Conservation (phyloP, 1,140 invertebrate species). For the Drosophila littoralis region DNA sequence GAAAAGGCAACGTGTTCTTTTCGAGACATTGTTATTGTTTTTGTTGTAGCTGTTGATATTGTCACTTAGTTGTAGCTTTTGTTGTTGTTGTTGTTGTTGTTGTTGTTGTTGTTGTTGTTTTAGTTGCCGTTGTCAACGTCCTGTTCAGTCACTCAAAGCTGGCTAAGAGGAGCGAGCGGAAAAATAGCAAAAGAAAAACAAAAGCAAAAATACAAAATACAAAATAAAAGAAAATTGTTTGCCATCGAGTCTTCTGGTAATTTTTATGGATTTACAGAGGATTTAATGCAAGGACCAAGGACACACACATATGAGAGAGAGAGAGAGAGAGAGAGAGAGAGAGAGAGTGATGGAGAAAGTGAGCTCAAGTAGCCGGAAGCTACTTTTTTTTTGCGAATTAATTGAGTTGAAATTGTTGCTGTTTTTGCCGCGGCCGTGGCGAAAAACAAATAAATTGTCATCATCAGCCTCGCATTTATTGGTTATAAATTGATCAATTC, state of each 20-base stretch:
- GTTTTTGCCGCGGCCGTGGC: conserved; percentile 13
- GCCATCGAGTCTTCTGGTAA: conserved; percentile 54
- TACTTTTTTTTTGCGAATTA: conserved; percentile 54
- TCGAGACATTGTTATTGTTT: conserved; percentile 8
- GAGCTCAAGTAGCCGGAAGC: conserved; percentile 73
- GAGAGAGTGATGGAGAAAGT: not conserved
- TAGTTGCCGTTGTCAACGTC: conserved; percentile 29
- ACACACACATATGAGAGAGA: not conserved
- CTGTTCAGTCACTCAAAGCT: conserved; percentile 38
- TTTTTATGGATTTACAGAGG: conserved; percentile 73
- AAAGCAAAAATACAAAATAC: conserved; percentile 16
- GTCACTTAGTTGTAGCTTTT: conserved; percentile 41
- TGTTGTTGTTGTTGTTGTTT: conserved; percentile 6
- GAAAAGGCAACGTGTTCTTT: conserved; percentile 33
- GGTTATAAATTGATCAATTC: conserved; percentile 80
- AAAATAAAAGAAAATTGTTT: conserved; percentile 55
- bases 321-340: not conserved
- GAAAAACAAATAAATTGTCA: conserved; percentile 79
- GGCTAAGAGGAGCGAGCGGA: conserved; percentile 26
- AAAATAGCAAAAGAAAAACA: conserved; percentile 19
- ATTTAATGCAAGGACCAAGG: conserved; percentile 36
- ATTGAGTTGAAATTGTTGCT: conserved; percentile 71
- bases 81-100: no score
- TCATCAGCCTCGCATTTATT: conserved; percentile 70
- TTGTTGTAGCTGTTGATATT: conserved; percentile 25